Evolutionary conservation across 2,888 invertebrate genomes (phyloP), one percentile per base, ranked within the genome.

Genomic region (Coelogynopora nodosa): DNA sequence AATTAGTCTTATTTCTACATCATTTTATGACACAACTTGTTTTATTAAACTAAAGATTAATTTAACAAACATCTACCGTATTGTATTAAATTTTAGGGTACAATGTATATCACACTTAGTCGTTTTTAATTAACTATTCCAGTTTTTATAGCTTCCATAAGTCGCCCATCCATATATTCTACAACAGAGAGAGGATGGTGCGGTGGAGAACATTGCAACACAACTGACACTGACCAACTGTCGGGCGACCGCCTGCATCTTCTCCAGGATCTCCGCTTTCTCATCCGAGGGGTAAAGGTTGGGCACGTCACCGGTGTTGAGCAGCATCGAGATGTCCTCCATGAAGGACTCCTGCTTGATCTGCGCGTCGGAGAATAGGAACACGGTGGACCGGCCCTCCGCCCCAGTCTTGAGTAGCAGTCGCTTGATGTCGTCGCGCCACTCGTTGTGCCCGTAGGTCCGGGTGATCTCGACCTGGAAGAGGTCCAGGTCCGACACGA

Each of bases 311-410:
- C 92, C 92, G 1, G 92, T 91, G 89, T 92, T 92, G 18, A 92
- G 90, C 86, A 92, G 91, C 92, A 92, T 92, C 88, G 91, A 91
- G 85, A 92, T 91, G 89, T 92, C 92, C 88, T 92, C 92, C 91
- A 92, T 92, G 88, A 92, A 92, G 0, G 90, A 90, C 88, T 92
- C 92, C 88, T 91, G 90, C 88, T 92, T 92, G 86, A 92, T 92
- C 89, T 92, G 92, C 84, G 91, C 92, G 89, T 92, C 92, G 29
- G 91, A 90, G 89, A 92, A 92, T 88, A 92, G 89, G 89, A 92
- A 92, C 67, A 92, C 91, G 1, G 91, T 91, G 1, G 90, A 90
- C 87, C 90, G 91, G 18, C 91, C 92, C 85, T 92, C 92, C 86
- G 89, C 88, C 29, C 92, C 92, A 5, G 92, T 90, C 88, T 91